Evolutionary conservation across 1,140 invertebrate species (phyloP).

Genomic region (Pantala flavescens): DNA sequence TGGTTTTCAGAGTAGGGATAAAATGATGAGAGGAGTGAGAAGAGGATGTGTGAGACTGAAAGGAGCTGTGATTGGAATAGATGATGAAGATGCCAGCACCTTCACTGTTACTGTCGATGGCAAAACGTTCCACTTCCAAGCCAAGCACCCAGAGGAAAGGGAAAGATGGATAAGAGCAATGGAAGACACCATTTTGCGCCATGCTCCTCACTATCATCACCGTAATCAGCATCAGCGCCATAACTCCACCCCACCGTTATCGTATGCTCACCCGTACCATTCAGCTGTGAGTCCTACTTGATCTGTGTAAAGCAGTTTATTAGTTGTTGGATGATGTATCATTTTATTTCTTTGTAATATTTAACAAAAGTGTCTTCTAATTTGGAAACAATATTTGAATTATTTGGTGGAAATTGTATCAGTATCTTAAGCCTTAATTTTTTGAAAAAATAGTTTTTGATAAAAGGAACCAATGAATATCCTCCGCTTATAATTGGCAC

Average conservation of each 20-base stretch:
- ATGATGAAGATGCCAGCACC: slow-evolving; percentile 97
- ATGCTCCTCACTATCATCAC: slow-evolving; percentile 39
- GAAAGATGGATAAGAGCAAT: slow-evolving; percentile 91
- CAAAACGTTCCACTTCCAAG: slow-evolving; percentile 98
- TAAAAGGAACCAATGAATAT: too few species aligned
- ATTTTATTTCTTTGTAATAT: too few species aligned
- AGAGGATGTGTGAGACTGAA: slow-evolving; percentile 88
- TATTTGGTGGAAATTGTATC: too few species aligned
- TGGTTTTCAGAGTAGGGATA: slow-evolving; percentile 78
- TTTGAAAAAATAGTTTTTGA: too few species aligned
- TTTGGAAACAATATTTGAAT: too few species aligned
- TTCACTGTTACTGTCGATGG: slow-evolving; percentile 98
- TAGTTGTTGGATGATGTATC: too few species aligned
- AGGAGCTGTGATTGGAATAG: slow-evolving; percentile 95
- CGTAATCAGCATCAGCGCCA: not conserved
- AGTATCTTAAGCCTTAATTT: too few species aligned
- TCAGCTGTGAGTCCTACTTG: slow-evolving; percentile 14
- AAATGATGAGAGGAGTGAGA: slow-evolving; percentile 93
- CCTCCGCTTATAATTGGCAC: too few species aligned
- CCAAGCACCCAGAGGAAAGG: slow-evolving; percentile 82
- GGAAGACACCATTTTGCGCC: slow-evolving; percentile 84
- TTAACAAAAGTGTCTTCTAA: too few species aligned
- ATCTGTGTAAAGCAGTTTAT: too few species aligned
- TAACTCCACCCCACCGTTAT: not conserved
- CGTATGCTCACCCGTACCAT: not conserved